Evolutionary conservation across 2,113 vertebrate genomes (phyloP), one percentile per base, ranked within the genome.

Genomic region (Alaudala cheleensis): DNA sequence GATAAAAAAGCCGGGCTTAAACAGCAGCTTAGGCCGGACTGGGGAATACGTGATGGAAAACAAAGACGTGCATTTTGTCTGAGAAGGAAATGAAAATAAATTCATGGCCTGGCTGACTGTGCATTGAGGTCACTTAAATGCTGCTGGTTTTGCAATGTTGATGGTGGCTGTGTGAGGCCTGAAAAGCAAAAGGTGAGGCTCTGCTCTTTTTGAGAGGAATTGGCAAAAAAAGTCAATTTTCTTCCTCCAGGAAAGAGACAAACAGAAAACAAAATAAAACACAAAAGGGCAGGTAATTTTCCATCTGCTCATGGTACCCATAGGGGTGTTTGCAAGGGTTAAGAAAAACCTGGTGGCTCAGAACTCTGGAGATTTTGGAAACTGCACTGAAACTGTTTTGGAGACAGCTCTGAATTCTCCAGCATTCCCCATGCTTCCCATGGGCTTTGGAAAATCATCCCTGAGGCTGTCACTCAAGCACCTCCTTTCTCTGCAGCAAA

Each of bases 81-180:
- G 60, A 19, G 28, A 86, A 40, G 69, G 76, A 88, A 95, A 92
- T 78, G 90, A 94, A 96, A 96, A 90, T 85, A 92, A 90, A 90
- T 60, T 49, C 16, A 3, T 78, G n/a, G 53, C 49, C 29, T 0
- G 4, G 82, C 72, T 90, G 82, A 9, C 71, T 86, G 56, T 81
- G 60, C n/a, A 11, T 53, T 88, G 81, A 78, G 71, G 33, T 81
- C 3, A 0, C 33, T 76, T 76, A 71, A 90, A 42, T 21, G 60
- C 56, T 71, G 28, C 42, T 78, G 82, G 11, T 78, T 90, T 83
- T 83, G 47, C 42, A 66, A 66, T 19, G 3, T 21, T 11, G 31
- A 7, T 54, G 54, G 56, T 0, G 9, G 22, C 60, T 78, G 15
- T 29, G 60, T 5, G 25, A 88, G 31, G 37, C 34, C 24, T 51